Evolutionary conservation across 2,113 vertebrate species (phyloP).

Genomic region (Bubo bubo): DNA sequence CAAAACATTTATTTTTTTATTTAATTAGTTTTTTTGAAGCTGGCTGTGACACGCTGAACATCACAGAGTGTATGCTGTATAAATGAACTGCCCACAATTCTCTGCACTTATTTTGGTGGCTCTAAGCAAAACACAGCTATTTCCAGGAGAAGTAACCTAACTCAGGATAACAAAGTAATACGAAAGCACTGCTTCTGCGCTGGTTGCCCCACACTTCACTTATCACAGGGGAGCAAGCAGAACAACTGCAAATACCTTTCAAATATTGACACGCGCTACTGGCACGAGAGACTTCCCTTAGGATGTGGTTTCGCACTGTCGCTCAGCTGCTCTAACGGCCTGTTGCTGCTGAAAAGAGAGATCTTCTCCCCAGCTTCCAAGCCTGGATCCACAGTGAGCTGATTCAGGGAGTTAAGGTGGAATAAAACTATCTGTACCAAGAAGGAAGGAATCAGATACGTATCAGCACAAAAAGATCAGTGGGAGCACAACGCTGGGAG

Average conservation of each 20-base stretch:
- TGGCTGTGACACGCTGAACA: not conserved
- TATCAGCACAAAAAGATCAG: not conserved
- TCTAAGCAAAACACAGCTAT: not conserved
- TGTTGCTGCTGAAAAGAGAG: not conserved
- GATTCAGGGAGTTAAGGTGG: not conserved
- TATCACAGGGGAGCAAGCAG: not conserved
- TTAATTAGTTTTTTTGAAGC: not conserved
- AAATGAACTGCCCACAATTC: not conserved
- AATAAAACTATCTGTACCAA: not conserved
- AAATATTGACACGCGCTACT: accelerated
- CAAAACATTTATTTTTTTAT: not conserved
- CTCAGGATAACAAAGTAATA: not conserved
- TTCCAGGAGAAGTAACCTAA: not conserved
- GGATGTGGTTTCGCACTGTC: not conserved
- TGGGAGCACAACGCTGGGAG: not conserved
- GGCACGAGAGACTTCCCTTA: accelerated
- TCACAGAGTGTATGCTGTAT: not conserved
- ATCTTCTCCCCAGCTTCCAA: not conserved
- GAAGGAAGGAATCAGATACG: not conserved
- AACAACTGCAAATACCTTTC: not conserved
- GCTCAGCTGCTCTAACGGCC: not conserved
- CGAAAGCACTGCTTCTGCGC: accelerated
- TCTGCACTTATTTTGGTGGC: not conserved
- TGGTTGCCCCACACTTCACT: not conserved
- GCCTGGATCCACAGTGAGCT: not conserved